Percentiles rank a stretch among this genome's conserved stretches.
phyloP scores from a whole-genome alignment of 2,888 invertebrate species.

The Neria commutata region DNA sequence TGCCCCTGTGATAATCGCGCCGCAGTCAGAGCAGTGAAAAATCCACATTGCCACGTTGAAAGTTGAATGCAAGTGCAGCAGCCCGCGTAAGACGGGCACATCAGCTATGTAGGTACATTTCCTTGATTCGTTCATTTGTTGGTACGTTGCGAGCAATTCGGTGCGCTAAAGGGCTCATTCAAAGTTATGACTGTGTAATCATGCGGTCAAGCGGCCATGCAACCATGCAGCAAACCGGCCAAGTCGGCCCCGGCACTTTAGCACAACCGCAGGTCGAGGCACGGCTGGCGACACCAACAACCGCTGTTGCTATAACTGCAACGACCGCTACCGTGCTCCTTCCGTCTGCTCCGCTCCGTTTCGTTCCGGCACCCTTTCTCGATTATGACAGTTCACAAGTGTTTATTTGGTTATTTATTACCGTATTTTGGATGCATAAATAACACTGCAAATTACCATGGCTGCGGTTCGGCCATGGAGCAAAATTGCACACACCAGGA shows the following conservation, averaged over 20 bases:
- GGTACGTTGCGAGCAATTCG: neutral
- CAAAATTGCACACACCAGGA: neutral
- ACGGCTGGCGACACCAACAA: neutral
- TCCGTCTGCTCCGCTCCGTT: too few relatives aligned
- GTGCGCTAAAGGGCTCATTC: constrained; percentile 18
- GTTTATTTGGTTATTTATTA: constrained; percentile 54
- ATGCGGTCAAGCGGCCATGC: constrained; percentile 23
- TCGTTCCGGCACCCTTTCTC: constrained; percentile 31
- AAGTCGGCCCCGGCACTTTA: constrained; percentile 19
- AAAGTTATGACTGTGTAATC: constrained; percentile 22
- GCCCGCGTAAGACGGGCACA: too few relatives aligned
- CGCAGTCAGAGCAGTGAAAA: too few relatives aligned
- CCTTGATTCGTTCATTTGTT: constrained; percentile 1
- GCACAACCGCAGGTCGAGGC: neutral
- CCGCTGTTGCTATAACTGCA: neutral
- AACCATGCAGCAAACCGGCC: constrained; percentile 3
- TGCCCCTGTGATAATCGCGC: too few relatives aligned
- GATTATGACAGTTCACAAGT: constrained; percentile 45
- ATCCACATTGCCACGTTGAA: too few relatives aligned
- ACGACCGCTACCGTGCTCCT: too few relatives aligned
- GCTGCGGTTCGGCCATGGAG: neutral
- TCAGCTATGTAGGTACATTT: neutral
- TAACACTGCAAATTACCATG: constrained; percentile 40
- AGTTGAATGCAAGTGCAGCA: too few relatives aligned
- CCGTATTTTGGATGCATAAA: constrained; percentile 49